Base-by-base conservation (phyloP, 2,888 invertebrate genomes). In the Pinctada fucata region DNA sequence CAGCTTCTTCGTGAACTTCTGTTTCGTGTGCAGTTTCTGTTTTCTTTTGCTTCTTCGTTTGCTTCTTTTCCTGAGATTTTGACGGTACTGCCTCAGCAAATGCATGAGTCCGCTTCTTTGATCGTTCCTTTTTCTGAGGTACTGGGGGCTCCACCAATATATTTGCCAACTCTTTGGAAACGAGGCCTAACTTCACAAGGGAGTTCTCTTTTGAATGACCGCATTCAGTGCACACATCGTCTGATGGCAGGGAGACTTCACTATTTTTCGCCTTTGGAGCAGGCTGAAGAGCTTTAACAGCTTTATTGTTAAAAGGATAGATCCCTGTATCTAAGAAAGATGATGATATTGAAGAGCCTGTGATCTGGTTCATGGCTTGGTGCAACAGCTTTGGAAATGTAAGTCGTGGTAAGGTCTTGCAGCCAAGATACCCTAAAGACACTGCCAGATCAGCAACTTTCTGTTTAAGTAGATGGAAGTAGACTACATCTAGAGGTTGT, bases 381-480 rank as follows among this genome's bases (percentile, higher is more conserved):
- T 68, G 49, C 5, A 76, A 31, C 16, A 76, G 10, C 48, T 69
- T 13, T n/a, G 48, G 64, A n/a, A 69, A 69, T 6, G 63, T 31
- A 31, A 16, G 6, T 47, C 75, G 0, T 48, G 58, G 49, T 1
- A 75, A 49, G 47, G 64, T 49, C 52, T 70, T 70, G n/a, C 67
- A 16, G 1, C 75, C 75, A 5, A 63, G 31, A 47, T 52, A 75
- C 3, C 69, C 52, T 3, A 75, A 49, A 3, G 16, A 69, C 3
- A 63, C 64, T n/a, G 70, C 51, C 6, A 70, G 8, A 75, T 70
- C 70, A 8, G 69, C 63, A 45, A 4, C 48, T n/a, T 75, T 70
- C n/a, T 69, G 63, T 75, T 75, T 75, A 5, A 75, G 70, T 13
- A 51, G 45, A 49, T 75, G 49, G 70, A 75, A 75, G 48, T 75